phyloP scores from a whole-genome alignment of 2,888 invertebrate species.

The Nephrocerus scutellatus region DNA sequence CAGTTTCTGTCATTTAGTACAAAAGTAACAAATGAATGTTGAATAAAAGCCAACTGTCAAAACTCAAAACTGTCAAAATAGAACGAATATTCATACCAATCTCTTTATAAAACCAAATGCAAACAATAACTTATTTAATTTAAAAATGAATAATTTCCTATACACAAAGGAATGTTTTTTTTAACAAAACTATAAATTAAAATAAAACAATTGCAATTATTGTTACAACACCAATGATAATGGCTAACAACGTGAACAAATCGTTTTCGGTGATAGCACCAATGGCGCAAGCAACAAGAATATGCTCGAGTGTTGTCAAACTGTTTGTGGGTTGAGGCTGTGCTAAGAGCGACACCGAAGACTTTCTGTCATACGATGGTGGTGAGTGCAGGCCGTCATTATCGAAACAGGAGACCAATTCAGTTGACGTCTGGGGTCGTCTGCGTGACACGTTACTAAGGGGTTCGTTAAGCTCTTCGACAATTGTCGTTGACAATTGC shows the following conservation, averaged over 20 bases:
- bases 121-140: too few species aligned
- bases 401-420: neutral
- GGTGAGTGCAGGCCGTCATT: constrained; percentile 18
- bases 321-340: constrained; percentile 35
- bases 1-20: too few species aligned
- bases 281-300: constrained; percentile 71
- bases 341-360: constrained; percentile 35
- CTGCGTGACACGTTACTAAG: constrained; percentile 9
- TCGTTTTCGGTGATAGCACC: constrained; percentile 64
- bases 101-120: too few species aligned
- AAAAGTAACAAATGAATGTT: too few species aligned
- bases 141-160: too few species aligned
- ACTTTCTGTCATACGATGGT: constrained; percentile 27
- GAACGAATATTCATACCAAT: too few species aligned
- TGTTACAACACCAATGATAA: constrained; percentile 67
- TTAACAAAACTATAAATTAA: constrained; percentile 38
- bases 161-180: too few species aligned
- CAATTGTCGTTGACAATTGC: constrained; percentile 11
- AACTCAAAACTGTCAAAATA: too few species aligned
- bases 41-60: too few species aligned
- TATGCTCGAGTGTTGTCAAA: constrained; percentile 50
- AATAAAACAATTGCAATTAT: constrained; percentile 54
- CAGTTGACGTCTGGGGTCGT: neutral
- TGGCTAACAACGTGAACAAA: constrained; percentile 65
- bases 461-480: constrained; percentile 12